Percentiles rank a stretch among this genome's conserved stretches.
Evolutionary conservation across 2,797 vertebrate species (phyloP).

Genomic region (Serranus cabrilla): DNA sequence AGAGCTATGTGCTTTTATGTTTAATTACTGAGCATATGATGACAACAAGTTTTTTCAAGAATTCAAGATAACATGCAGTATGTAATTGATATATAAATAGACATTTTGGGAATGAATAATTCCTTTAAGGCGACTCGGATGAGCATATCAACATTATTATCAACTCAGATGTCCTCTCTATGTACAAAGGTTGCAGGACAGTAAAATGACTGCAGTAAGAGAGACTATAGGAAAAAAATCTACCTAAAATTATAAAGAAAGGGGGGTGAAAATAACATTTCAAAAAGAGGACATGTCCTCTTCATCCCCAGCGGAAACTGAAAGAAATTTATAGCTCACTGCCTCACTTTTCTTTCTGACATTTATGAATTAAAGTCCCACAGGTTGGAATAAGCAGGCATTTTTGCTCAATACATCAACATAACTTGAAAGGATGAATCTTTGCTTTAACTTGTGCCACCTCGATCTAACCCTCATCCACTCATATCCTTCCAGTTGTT

Average conservation of each 20-base stretch:
- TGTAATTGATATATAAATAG: no score
- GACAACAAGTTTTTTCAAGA: no score
- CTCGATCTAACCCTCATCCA: background rate
- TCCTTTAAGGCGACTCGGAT: background rate
- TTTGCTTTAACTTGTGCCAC: slow-evolving; percentile 3
- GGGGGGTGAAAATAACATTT: slow-evolving; percentile 11
- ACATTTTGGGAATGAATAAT: no score
- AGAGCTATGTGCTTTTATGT: no score
- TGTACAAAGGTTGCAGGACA: background rate
- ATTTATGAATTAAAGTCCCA: slow-evolving; percentile 18
- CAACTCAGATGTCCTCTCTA: background rate
- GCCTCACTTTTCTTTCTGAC: slow-evolving; percentile 30
- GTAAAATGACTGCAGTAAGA: background rate
- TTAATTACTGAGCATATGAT: no score
- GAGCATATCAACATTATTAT: slow-evolving; percentile 6
- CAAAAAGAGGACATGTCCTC: slow-evolving; percentile 5
- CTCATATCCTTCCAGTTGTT: background rate
- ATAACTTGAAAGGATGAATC: background rate
- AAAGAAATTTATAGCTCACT: slow-evolving; percentile 12
- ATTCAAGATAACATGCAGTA: no score
- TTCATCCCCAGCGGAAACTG: background rate
- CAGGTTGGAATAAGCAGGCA: background rate
- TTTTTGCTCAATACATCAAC: slow-evolving; percentile 19
- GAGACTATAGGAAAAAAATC: slow-evolving; percentile 1
- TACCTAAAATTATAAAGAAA: slow-evolving; percentile 1